These are phyloP conservation scores for Aphaenogaster ashmeadi DNA, from an alignment of 1,140 invertebrate genomes.

Conservation along the genomic window DNA sequence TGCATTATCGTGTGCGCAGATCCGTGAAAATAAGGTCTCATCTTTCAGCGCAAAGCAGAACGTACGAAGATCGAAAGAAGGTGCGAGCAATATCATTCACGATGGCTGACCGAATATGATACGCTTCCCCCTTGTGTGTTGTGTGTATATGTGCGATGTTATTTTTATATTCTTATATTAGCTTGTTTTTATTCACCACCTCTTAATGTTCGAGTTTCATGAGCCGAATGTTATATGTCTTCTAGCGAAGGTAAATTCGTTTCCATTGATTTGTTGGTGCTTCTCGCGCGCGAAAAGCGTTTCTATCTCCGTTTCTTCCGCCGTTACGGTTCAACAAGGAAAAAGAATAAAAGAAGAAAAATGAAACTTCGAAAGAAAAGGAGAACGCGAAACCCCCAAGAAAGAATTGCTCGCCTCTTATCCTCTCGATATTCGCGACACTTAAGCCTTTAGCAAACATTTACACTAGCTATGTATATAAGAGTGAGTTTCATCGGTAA, in stretches of 20 bases:
- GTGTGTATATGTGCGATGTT: not conserved
- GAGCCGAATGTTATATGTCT: conserved; percentile 1
- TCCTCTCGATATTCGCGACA: conserved; percentile 39
- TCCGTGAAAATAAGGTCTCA: conserved; percentile 68
- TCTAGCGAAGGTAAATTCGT: conserved; percentile 18
- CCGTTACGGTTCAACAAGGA: not conserved
- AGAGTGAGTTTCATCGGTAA: conserved; percentile 66
- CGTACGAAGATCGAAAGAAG: conserved; percentile 3
- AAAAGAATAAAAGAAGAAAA: not conserved
- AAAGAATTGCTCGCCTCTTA: conserved; percentile 36
- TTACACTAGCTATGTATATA: conserved; percentile 59
- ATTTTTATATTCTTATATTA: not conserved
- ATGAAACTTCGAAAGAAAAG: not conserved
- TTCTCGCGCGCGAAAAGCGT: conserved; percentile 9
- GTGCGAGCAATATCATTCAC: not conserved
- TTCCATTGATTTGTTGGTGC: conserved; percentile 9
- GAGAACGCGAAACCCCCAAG: not conserved
- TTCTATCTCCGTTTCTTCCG: conserved; percentile 1
- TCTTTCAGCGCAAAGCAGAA: conserved; percentile 17
- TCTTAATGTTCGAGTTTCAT: not conserved
- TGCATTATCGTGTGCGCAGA: conserved; percentile 55
- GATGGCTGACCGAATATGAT: conserved; percentile 28
- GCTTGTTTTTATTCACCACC: not conserved
- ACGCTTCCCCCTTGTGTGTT: not conserved
- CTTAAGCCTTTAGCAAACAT: conserved; percentile 66